Percentiles rank a stretch among this genome's conserved stretches.
phyloP scores from a whole-genome alignment of 2,888 invertebrate genomes.

The Parnassius glacialis region DNA sequence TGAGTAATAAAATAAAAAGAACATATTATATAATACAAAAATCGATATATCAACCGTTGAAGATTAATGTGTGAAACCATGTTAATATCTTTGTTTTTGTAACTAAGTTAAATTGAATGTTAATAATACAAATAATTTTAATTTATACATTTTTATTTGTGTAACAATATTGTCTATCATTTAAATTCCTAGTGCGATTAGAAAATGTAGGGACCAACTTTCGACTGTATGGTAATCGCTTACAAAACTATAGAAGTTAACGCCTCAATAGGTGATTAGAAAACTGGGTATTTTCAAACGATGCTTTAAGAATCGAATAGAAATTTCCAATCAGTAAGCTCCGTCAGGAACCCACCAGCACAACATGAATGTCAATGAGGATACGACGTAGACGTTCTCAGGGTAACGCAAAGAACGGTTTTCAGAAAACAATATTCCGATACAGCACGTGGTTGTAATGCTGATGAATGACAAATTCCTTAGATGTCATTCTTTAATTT shows the following conservation, averaged over 20 bases:
- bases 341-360: conserved; percentile 40
- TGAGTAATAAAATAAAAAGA: no score
- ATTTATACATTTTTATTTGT: no score
- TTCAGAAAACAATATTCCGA: conserved; percentile 76
- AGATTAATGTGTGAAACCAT: no score
- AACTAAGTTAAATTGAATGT: no score
- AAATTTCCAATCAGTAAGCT: conserved; percentile 65
- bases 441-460: conserved; percentile 58
- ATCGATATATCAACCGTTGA: no score
- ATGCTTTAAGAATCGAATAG: conserved; percentile 43
- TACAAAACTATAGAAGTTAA: conserved; percentile 28
- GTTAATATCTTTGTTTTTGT: no score
- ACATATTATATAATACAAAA: no score
- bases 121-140: no score
- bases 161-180: conserved; percentile 1
- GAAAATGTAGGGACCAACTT: conserved; percentile 27
- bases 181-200: conserved; percentile 19
- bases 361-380: conserved; percentile 61
- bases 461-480: conserved; percentile 66
- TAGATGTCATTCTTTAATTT: conserved; percentile 60
- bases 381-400: conserved; percentile 57
- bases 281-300: conserved; percentile 41
- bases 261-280: conserved; percentile 43
- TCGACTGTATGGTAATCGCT: conserved; percentile 35
- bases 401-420: conserved; percentile 71